A percentile compares a stretch with the other conserved stretches of the same genome.
phyloP scores from a whole-genome alignment of 2,113 vertebrate species.

The Nansenia antarctica region DNA sequence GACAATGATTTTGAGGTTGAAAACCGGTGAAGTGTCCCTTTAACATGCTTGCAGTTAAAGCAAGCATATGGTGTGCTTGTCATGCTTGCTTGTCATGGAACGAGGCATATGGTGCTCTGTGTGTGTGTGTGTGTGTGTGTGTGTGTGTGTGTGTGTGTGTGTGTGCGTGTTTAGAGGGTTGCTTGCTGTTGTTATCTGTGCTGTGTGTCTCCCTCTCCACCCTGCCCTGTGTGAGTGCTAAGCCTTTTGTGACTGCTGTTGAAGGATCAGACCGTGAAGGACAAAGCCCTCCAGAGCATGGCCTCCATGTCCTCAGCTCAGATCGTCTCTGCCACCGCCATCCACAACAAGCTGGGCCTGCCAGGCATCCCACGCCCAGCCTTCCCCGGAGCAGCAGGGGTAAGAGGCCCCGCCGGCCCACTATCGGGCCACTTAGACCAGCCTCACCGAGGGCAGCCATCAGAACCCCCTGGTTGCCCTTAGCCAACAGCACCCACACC shows the following conservation, averaged over 20 bases:
- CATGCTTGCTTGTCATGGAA: conserved; percentile 54
- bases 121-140: conserved; percentile 74
- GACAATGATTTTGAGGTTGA: no score
- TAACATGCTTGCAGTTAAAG: conserved; percentile 58
- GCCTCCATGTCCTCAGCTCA: conserved; percentile 99
- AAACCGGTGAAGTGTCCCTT: no score
- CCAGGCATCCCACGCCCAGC: conserved; percentile 95
- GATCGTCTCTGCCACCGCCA: conserved; percentile 98
- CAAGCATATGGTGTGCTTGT: no score
- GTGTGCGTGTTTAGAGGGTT: conserved; percentile 64
- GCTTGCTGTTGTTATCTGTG: conserved; percentile 63
- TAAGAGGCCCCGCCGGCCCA: conserved; percentile 74
- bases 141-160: conserved; percentile 64
- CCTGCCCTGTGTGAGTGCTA: conserved; percentile 67
- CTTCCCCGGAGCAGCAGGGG: conserved; percentile 95
- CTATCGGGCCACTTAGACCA: conserved; percentile 54
- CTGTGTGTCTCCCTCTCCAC: conserved; percentile 67
- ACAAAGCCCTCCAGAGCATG: conserved; percentile 99
- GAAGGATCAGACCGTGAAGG: conserved; percentile 99
- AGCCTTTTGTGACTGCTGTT: conserved; percentile 87
- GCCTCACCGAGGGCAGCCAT: conserved; percentile 49
- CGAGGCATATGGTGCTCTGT: no score
- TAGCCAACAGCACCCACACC: conserved; percentile 31
- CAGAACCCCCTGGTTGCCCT: conserved; percentile 6
- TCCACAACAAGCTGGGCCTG: conserved; percentile 99